Evolutionary conservation across 2,888 invertebrate genomes (phyloP).

Genomic region (Escarpia spicata): DNA sequence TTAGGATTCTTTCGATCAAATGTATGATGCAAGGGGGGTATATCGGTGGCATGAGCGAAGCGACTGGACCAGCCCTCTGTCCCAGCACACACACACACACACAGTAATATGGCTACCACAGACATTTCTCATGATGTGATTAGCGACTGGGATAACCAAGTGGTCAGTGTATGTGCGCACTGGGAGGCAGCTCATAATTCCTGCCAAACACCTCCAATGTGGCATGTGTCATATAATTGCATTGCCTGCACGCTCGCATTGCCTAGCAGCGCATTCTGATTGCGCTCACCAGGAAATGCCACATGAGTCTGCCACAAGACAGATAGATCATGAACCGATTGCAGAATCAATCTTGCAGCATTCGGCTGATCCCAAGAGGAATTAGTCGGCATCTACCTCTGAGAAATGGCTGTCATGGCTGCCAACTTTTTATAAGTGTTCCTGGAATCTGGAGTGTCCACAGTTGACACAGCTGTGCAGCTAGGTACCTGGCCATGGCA

Average conservation of each 20-base stretch:
- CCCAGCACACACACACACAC: background rate
- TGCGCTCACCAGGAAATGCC: background rate
- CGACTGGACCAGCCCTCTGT: no score
- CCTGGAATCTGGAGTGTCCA: background rate
- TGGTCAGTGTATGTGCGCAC: background rate
- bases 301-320: background rate
- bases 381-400: background rate
- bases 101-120: background rate
- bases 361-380: background rate
- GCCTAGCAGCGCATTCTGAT: background rate
- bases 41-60: no score
- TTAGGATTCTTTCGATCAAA: no score
- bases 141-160: background rate
- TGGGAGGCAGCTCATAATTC: background rate
- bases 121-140: background rate
- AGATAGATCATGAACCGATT: conserved; percentile 3
- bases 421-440: background rate
- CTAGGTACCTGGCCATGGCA: background rate
- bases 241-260: background rate
- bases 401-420: background rate
- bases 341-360: background rate
- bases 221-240: background rate
- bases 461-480: background rate
- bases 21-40: no score
- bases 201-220: background rate